phyloP scores from a whole-genome alignment of 2,797 vertebrate genomes.

The Rhabdomys pumilio region DNA sequence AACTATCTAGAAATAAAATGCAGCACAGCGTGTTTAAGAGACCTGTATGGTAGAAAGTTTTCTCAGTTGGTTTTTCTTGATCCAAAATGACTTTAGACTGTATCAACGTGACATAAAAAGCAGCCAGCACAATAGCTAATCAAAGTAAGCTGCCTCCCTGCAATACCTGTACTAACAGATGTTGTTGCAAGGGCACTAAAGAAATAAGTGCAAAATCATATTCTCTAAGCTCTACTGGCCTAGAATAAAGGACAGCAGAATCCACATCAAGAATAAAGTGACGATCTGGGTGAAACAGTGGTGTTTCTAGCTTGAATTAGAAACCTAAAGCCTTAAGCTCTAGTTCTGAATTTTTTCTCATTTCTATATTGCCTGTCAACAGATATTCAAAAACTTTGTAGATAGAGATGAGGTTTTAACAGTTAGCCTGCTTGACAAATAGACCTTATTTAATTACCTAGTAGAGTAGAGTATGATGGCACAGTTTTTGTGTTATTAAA shows the following conservation, averaged over 20 bases:
- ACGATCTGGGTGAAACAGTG: background rate
- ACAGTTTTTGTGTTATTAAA: background rate
- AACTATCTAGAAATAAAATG: background rate
- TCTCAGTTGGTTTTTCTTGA: background rate
- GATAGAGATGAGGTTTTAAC: background rate
- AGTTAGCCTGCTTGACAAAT: background rate
- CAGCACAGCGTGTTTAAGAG: background rate
- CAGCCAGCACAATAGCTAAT: background rate
- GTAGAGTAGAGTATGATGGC: background rate
- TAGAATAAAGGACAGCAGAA: background rate
- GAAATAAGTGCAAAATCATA: background rate
- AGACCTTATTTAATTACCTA: background rate
- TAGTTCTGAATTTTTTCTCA: background rate
- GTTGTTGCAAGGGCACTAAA: background rate
- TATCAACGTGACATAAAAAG: background rate
- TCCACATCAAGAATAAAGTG: no score
- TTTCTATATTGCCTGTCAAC: background rate
- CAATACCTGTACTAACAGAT: background rate
- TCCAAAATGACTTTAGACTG: background rate
- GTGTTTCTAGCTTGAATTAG: background rate
- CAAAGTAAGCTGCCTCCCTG: background rate
- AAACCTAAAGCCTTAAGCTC: background rate
- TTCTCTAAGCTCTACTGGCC: background rate
- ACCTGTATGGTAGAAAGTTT: no score
- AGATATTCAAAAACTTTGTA: background rate